A percentile compares a stretch with the other conserved stretches of the same genome.
phyloP scores from a whole-genome alignment of 2,888 invertebrate genomes.

The Polietes domitor region DNA sequence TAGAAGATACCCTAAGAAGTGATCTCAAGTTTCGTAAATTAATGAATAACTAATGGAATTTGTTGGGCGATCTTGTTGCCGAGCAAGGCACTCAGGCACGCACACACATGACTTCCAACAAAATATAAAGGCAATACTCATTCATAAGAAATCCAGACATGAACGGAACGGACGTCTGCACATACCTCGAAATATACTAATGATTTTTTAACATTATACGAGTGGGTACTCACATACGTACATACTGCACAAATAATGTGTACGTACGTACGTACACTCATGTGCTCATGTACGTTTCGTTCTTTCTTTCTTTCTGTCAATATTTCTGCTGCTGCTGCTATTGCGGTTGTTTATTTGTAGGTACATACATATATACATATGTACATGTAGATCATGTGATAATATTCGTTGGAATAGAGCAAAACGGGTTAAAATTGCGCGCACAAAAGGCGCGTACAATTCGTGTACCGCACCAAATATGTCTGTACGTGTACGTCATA shows the following conservation, averaged over 20 bases:
- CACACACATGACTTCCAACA: background rate
- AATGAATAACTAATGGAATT: background rate
- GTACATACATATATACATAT: too few species aligned
- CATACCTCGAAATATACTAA: background rate
- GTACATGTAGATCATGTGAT: constrained; percentile 56
- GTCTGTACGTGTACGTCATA: constrained; percentile 54
- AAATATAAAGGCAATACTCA: background rate
- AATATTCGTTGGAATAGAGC: background rate
- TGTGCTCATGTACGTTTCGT: background rate
- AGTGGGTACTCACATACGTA: background rate
- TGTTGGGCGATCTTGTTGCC: background rate
- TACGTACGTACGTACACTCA: too few species aligned
- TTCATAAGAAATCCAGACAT: background rate
- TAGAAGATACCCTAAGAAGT: background rate
- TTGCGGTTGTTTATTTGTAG: background rate
- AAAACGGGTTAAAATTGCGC: background rate
- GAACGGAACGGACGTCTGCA: background rate
- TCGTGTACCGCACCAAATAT: background rate
- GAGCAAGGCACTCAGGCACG: background rate
- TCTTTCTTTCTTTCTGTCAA: background rate
- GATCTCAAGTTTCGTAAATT: background rate
- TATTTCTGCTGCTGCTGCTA: background rate
- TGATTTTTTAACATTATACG: too few species aligned
- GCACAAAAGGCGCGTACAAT: background rate
- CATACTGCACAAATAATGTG: too few species aligned